Evolutionary conservation across 1,140 invertebrate genomes (phyloP).

Genomic region (Procambarus clarkii): DNA sequence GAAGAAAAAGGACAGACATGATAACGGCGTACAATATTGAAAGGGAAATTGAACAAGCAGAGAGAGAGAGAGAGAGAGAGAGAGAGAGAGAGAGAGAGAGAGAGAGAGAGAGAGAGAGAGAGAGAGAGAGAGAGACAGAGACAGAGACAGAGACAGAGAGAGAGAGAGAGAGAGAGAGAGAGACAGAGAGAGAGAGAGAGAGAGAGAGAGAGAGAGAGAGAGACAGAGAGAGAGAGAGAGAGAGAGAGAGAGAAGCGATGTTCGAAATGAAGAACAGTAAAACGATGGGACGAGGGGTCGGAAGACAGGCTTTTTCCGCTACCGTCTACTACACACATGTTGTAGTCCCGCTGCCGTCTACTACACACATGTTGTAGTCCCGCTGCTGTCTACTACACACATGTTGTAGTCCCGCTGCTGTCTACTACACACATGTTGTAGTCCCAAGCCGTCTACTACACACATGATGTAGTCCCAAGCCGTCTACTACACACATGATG

Average conservation of each 20-base stretch:
- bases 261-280: too few species aligned
- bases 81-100: conserved; percentile 14
- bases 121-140: conserved; percentile 5
- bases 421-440: too few species aligned
- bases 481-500: too few species aligned
- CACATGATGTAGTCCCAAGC: too few species aligned
- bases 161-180: conserved; percentile 7
- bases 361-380: too few species aligned
- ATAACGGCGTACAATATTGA: background rate
- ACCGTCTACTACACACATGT: too few species aligned
- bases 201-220: conserved; percentile 9
- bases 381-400: too few species aligned
- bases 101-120: conserved; percentile 12
- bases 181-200: conserved; percentile 9
- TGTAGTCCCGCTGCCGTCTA: too few species aligned
- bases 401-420: too few species aligned
- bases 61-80: conserved; percentile 11
- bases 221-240: conserved; percentile 9
- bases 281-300: too few species aligned
- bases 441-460: too few species aligned
- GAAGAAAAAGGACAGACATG: background rate
- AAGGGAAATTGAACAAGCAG: background rate
- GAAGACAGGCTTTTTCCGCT: too few species aligned
- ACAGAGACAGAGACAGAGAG: background rate
- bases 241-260: background rate